These are phyloP conservation scores for Chelonus formosanus DNA, from an alignment of 2,888 invertebrate genomes.

Conservation along the genomic window DNA sequence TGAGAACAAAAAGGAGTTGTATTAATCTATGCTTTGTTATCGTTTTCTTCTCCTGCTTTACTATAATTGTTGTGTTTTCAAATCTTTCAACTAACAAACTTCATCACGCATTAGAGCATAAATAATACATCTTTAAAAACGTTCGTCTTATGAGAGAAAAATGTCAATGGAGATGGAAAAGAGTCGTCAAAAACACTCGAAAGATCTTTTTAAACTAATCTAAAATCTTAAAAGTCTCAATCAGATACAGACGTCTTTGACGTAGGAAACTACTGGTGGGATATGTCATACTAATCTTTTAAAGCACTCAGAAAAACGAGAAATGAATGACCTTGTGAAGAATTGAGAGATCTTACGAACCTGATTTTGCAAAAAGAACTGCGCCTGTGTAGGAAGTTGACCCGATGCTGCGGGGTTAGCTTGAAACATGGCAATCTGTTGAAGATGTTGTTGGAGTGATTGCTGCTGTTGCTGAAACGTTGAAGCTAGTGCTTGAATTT, in stretches of 20 bases:
- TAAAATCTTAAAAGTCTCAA: slow-evolving; percentile 21
- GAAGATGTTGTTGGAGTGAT: slow-evolving; percentile 71
- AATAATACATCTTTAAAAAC: slow-evolving; percentile 2
- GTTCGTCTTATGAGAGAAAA: not conserved
- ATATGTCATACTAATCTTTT: slow-evolving; percentile 23
- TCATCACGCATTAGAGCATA: not conserved
- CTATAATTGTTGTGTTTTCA: slow-evolving; percentile 25
- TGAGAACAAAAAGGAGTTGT: slow-evolving; percentile 12
- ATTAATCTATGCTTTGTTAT: slow-evolving; percentile 20
- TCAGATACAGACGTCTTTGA: slow-evolving; percentile 31
- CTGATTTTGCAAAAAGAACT: slow-evolving; percentile 82
- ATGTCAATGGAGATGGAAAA: slow-evolving; percentile 36
- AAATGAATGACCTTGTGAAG: slow-evolving; percentile 5
- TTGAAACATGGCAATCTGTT: slow-evolving; percentile 74
- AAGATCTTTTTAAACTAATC: slow-evolving; percentile 28
- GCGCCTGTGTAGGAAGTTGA: slow-evolving; percentile 71
- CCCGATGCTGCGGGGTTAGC: slow-evolving; percentile 67
- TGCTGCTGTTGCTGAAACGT: slow-evolving; percentile 73
- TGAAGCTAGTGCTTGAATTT: slow-evolving; percentile 67
- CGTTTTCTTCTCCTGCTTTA: slow-evolving; percentile 2
- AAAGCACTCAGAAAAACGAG: slow-evolving; percentile 12
- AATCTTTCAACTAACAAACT: not conserved
- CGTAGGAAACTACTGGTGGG: slow-evolving; percentile 1
- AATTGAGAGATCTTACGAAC: slow-evolving; percentile 58
- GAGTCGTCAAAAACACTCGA: slow-evolving; percentile 24